Evolutionary conservation across 1,140 invertebrate species (phyloP).

Genomic region (Heliothis subflexa): DNA sequence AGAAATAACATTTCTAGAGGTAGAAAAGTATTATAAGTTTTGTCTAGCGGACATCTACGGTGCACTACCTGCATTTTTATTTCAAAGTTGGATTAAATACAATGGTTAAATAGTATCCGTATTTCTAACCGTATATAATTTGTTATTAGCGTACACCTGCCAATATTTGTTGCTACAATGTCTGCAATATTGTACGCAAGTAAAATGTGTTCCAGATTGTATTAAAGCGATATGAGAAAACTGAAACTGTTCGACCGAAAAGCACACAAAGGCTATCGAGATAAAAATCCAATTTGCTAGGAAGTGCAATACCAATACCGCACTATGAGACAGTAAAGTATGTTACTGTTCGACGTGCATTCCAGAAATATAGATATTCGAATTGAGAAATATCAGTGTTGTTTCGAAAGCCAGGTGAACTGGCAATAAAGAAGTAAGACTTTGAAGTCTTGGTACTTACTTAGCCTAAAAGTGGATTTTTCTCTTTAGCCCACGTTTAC

Average conservation of each 20-base stretch:
- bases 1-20: conserved; percentile 2
- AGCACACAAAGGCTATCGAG: conserved; percentile 8
- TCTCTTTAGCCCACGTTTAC: no score
- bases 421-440: no score
- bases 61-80: no score
- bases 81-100: no score
- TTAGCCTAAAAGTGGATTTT: no score
- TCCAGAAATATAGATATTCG: background rate
- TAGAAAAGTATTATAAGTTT: background rate
- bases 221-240: background rate
- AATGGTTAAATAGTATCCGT: no score
- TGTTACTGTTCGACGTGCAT: background rate
- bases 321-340: conserved; percentile 1
- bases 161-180: background rate
- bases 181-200: background rate
- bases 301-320: background rate
- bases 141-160: no score
- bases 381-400: no score
- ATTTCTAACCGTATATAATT: no score
- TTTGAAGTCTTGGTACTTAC: no score
- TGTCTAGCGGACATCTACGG: background rate
- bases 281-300: conserved; percentile 24
- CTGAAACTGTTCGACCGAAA: background rate
- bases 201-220: background rate
- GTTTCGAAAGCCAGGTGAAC: no score